A percentile compares a stretch with the other conserved stretches of the same genome.
phyloP scores from a whole-genome alignment of 1,140 invertebrate genomes.

The Aphelenchoides avenae region DNA sequence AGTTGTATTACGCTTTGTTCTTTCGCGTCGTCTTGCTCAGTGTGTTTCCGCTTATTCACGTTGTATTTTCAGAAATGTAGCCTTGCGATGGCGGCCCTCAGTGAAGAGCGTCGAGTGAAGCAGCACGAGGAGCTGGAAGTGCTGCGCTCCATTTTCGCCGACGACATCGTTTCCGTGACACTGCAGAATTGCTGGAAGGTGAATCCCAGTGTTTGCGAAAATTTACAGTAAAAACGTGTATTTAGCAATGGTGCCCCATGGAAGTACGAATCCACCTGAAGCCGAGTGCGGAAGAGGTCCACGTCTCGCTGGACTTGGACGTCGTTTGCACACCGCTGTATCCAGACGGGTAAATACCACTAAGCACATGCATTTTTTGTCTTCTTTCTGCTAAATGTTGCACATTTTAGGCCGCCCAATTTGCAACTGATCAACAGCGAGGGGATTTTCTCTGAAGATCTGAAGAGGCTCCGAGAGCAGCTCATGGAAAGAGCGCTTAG shows the following conservation, averaged over 20 bases:
- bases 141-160: slow-evolving; percentile 11
- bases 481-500: slow-evolving; percentile 3
- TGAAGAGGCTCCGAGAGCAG: slow-evolving; percentile 3
- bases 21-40: too few species aligned
- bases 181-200: slow-evolving; percentile 21
- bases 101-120: slow-evolving; percentile 1
- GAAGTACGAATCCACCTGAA: slow-evolving; percentile 11
- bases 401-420: background rate
- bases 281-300: slow-evolving; percentile 7
- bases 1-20: too few species aligned
- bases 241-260: slow-evolving; percentile 16
- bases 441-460: slow-evolving; percentile 2
- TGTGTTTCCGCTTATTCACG: too few species aligned
- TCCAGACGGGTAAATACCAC: slow-evolving; percentile 6
- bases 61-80: too few species aligned
- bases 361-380: slow-evolving; percentile 1
- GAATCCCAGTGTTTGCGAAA: background rate
- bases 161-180: slow-evolving; percentile 9
- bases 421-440: background rate
- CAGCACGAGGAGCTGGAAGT: slow-evolving; percentile 14
- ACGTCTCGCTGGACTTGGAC: slow-evolving; percentile 12
- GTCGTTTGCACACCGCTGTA: slow-evolving; percentile 13
- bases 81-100: too few species aligned
- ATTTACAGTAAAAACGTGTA: background rate
- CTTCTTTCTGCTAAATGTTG: background rate